phyloP scores from a whole-genome alignment of 2,888 invertebrate genomes.

The Tipula lateralis region DNA sequence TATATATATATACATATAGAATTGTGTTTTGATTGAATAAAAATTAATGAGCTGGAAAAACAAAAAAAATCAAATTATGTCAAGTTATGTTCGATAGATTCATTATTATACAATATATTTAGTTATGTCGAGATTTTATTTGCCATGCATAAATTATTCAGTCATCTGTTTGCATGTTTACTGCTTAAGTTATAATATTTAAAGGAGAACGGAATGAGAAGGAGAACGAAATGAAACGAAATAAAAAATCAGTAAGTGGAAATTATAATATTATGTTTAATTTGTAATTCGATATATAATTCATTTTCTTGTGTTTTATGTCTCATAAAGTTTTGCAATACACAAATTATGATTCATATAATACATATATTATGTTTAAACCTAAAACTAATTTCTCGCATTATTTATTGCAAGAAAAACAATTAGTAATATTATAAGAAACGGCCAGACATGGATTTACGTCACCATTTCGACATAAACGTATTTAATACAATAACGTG shows the following conservation, averaged over 20 bases:
- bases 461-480: background rate
- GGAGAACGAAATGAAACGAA: background rate
- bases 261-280: conserved; percentile 24
- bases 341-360: background rate
- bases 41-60: background rate
- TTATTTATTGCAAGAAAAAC: background rate
- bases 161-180: background rate
- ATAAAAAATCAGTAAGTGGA: conserved; percentile 11
- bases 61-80: background rate
- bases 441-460: background rate
- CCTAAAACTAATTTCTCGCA: background rate
- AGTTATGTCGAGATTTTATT: background rate
- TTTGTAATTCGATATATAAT: conserved; percentile 15
- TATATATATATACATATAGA: background rate
- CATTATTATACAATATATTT: background rate
- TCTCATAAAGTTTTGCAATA: conserved; percentile 19
- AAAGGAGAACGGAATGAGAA: background rate
- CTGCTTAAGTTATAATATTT: background rate
- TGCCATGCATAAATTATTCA: conserved; percentile 4
- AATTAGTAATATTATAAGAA: background rate
- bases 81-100: background rate
- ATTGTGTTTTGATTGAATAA: background rate
- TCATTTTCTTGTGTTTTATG: background rate
- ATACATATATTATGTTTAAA: background rate
- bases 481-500: too few species aligned